Percentiles rank a stretch among this genome's conserved stretches.
phyloP scores from a whole-genome alignment of 2,888 invertebrate genomes.

The Hartigia nigra region DNA sequence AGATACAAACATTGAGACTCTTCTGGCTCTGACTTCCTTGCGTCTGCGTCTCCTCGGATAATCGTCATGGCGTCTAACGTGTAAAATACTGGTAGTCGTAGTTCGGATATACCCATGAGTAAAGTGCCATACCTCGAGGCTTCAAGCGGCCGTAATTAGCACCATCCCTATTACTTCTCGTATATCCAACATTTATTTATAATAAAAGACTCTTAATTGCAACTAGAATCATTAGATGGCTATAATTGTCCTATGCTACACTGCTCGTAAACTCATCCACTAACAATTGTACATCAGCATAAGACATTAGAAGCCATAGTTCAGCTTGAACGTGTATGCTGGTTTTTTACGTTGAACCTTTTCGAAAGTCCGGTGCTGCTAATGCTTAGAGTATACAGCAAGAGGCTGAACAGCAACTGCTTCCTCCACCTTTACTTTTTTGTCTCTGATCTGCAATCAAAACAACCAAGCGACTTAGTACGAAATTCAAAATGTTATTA shows the following conservation, averaged over 20 bases:
- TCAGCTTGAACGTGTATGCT: slow-evolving; percentile 49
- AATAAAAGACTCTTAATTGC: not conserved
- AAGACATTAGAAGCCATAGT: slow-evolving; percentile 56
- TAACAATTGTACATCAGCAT: slow-evolving; percentile 59
- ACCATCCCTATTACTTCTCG: not conserved
- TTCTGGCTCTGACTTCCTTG: not conserved
- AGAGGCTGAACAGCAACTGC: slow-evolving; percentile 93
- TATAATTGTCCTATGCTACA: slow-evolving; percentile 27
- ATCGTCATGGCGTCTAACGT: not conserved
- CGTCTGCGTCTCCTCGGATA: not conserved
- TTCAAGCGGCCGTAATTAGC: not conserved
- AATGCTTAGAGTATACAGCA: slow-evolving; percentile 90
- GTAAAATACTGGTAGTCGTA: not conserved
- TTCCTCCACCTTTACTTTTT: slow-evolving; percentile 94
- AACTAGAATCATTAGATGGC: not conserved
- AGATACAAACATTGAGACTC: not conserved
- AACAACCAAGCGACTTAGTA: slow-evolving; percentile 1
- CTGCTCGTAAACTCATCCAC: slow-evolving; percentile 60
- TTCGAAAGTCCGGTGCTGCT: slow-evolving; percentile 53
- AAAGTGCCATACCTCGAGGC: not conserved
- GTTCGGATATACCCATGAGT: not conserved
- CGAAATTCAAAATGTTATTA: not conserved
- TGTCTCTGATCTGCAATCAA: slow-evolving; percentile 89
- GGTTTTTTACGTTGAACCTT: slow-evolving; percentile 47
- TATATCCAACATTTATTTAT: not conserved